Evolutionary conservation across 2,888 invertebrate genomes (phyloP), one percentile per base, ranked within the genome.

Genomic region (Troides aeacus): DNA sequence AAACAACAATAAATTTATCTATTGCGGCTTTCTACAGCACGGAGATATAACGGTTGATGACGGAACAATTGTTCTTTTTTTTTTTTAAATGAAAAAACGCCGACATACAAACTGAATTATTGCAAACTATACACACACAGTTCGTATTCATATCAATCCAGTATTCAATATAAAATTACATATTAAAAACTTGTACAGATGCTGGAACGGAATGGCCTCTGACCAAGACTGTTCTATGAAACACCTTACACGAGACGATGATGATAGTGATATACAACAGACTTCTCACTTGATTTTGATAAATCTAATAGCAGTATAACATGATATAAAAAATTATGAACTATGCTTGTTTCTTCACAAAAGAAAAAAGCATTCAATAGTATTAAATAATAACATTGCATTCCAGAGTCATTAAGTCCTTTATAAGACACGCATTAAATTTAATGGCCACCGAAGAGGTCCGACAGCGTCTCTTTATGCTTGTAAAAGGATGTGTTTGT

Each of bases 401-500:
- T 70, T 62, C 64, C 42, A n/a, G 12, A 46, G 64, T 65, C 69
- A 61, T 57, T 69, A 56, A 60, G 64, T 57, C 61, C 46, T 62
- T 61, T 62, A 69, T 65, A 69, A 69, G 21, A 61, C 57, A 66
- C 59, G 62, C 65, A 59, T 66, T 56, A 56, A 24, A 23, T 64
- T 69, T 64, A 64, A 72, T 66, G 63, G 69, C 67, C 63, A 70
- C 71, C 61, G 69, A 59, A 60, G 74, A 67, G 71, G 70, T 70
- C 71, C 73, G 68, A 73, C 72, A 74, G 74, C 73, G 42, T 63
- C 68, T 70, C 71, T 70, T 74, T 74, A 74, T 73, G 74, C 72
- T 74, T 72, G 66, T 71, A 73, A 74, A 71, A 71, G 72, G 71
- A 73, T 76, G 67, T 72, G 72, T 76, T 74, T 76, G 74, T 75